Base-by-base conservation (phyloP, 37 sponge, comb jelly and placozoan species). In the Cladorhizidae sp. region DNA sequence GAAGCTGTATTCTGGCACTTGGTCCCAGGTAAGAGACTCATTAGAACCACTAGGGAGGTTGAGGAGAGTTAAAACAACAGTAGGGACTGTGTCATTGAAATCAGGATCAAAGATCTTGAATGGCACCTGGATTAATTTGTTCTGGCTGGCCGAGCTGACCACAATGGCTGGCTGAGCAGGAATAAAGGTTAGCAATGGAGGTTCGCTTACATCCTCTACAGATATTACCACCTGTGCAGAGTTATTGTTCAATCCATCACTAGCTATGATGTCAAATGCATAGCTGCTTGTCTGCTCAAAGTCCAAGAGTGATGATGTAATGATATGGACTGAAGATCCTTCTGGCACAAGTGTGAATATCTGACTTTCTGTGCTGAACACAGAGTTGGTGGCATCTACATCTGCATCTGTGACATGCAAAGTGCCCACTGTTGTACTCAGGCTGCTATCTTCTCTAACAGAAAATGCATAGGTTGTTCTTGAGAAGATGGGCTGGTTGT, bases 401-500 rank as follows among this genome's bases (percentile, higher is more conserved):
- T 93, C 94, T 43, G 12, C 49, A 74, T 93, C 94, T 41, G 69
- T 52, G 20, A 82, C 83, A 25, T 31, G 11, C 7, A 93, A 50
- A 5, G 70, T 18, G 7, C 73, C 80, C 43, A 93, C 45, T 22
- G 79, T 63, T 15, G 75, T 54, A 18, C 80, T 76, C 7, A 52
- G 2, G 2, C 40, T 7, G 18, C 72, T 26, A 35, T 82, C 51
- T 42, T 89, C 91, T 38, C 50, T 1, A 2, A 89, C 64, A 41
- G 67, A n/a, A 42, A 89, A 86, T 0, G 20, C 65, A 52, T 93
- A 93, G 0, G 52, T 20, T 26, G 26, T 5, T 3, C 61, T n/a
- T 0, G 43, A 45, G 76, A 93, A 93, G 40, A 55, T 57, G 56
- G 94, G 94, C 11, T 74, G 50, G 41, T 93, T 80, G 65, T 93